Evolutionary conservation across 2,888 invertebrate species (phyloP).

Genomic region (Drosophila affinis): DNA sequence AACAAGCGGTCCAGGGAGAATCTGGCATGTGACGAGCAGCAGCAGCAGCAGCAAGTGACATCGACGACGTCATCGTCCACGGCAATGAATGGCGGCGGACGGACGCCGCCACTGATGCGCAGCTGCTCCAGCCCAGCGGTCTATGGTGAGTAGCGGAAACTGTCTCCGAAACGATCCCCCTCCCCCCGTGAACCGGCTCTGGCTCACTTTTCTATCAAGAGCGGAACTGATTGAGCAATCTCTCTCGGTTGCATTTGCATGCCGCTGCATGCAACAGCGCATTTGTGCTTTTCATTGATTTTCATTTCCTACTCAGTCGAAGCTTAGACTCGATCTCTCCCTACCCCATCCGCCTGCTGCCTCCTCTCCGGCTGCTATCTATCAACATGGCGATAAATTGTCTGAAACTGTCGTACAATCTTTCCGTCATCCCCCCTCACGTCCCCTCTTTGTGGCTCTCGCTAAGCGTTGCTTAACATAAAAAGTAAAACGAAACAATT

Average conservation of each 20-base stretch:
- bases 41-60: conserved; percentile 84
- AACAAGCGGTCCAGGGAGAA: conserved; percentile 87
- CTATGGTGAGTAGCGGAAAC: conserved; percentile 80
- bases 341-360: not conserved
- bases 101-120: conserved; percentile 83
- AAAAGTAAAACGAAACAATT: conserved; percentile 59
- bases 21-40: conserved; percentile 88
- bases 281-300: conserved; percentile 78
- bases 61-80: conserved; percentile 84
- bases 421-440: conserved; percentile 18
- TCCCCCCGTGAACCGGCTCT: conserved; percentile 2
- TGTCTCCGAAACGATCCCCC: not conserved
- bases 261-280: conserved; percentile 26
- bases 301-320: conserved; percentile 68
- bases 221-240: conserved; percentile 25
- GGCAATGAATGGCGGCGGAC: conserved; percentile 81
- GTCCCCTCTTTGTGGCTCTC: conserved; percentile 14
- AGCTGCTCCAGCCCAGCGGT: conserved; percentile 85
- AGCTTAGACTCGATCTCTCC: conserved; percentile 8
- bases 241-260: conserved; percentile 59
- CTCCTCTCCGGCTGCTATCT: conserved; percentile 1
- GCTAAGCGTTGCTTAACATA: conserved; percentile 61
- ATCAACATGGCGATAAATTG: conserved; percentile 45
- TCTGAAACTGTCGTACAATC: conserved; percentile 36
- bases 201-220: conserved; percentile 8